Evolutionary conservation across 2,797 vertebrate species (phyloP), one percentile per base, ranked within the genome.

Genomic region (Chelon labrosus): DNA sequence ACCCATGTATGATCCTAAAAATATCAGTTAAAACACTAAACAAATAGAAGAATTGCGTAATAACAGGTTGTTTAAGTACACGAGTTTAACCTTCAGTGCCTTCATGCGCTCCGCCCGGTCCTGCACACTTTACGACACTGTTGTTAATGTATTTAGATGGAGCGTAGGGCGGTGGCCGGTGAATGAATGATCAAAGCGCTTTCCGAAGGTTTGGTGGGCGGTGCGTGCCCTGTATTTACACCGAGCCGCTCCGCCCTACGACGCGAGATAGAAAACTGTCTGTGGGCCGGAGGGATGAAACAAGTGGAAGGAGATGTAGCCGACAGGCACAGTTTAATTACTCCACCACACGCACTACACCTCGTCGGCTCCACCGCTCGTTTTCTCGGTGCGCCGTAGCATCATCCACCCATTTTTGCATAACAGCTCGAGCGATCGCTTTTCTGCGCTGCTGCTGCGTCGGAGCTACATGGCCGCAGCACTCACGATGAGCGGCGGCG

Each of bases 381-480:
- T 17, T 22, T 54, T 7, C 59, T 52, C 74, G 0, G 42, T 22
- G 9, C 71, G 22, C 76, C 2, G 63, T 72, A 78, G 86, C 91
- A 81, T 90, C 88, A 59, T 65, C 55, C 37, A 17, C 22, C 1
- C 14, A 1, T 10, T 17, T 74, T 61, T 35, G 68, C 74, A 31
- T 46, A 70, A 49, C 58, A 46, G 51, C 56, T 59, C 75, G 44
- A 63, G 41, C 60, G 65, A 67, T 64, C 58, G 7, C 31, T 31
- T 59, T 61, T 52, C 47, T 73, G n/a, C n/a, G n/a, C n/a, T 71
- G 77, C 64, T 3, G 84, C 73, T 76, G 86, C 84, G 44, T 73
- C 83, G 85, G 84, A 89, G 86, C 84, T 92, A 83, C 88, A 98
- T 98, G 97, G 96, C 98, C 84, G 96, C 97, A 82, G 93, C 97